phyloP scores from a whole-genome alignment of 1,140 invertebrate genomes.

The Augochlora pura region DNA sequence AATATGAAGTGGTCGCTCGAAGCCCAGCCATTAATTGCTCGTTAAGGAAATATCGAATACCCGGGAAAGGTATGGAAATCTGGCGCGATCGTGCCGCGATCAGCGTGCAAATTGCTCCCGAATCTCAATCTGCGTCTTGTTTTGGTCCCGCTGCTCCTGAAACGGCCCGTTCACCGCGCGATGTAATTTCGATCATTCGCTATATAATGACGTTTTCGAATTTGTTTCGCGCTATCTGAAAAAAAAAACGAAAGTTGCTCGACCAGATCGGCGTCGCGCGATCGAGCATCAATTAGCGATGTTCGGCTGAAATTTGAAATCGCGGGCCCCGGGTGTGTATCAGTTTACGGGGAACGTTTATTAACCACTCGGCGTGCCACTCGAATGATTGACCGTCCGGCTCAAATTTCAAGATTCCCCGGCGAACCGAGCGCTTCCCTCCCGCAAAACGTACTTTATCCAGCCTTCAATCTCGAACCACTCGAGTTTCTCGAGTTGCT shows the following conservation, averaged over 20 bases:
- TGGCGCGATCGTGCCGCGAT: neutral
- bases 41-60: neutral
- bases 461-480: neutral
- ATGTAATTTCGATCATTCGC: neutral
- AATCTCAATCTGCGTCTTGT: neutral
- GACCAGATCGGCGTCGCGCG: too few relatives aligned
- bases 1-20: conserved; percentile 14
- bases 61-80: neutral
- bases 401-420: neutral
- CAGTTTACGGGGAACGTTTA: neutral
- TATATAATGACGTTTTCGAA: too few relatives aligned
- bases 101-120: too few relatives aligned
- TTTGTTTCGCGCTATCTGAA: too few relatives aligned
- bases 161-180: too few relatives aligned
- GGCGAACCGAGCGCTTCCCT: neutral
- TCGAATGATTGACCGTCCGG: neutral
- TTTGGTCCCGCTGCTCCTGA: too few relatives aligned
- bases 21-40: conserved; percentile 22
- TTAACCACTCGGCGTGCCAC: neutral
- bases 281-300: neutral
- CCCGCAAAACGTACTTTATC: neutral
- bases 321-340: neutral
- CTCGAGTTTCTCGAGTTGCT: conserved; percentile 1
- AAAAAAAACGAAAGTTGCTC: too few relatives aligned
- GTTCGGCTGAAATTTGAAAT: neutral